Percentiles rank a stretch among this genome's conserved stretches.
Conservation (phyloP, 2,113 vertebrate genomes). For the Calyptomena viridis region DNA sequence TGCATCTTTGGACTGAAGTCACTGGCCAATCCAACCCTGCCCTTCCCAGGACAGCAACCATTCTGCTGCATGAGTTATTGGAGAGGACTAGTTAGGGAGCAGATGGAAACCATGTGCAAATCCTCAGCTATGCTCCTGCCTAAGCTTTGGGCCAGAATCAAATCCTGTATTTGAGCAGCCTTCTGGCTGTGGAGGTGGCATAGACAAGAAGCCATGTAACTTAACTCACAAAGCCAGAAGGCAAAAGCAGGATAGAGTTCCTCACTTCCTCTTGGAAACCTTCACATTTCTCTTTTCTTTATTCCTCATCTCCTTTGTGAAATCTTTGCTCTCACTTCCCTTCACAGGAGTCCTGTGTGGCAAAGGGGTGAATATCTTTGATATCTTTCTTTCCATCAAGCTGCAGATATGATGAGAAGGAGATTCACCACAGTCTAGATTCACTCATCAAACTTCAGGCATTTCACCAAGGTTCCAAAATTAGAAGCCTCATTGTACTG, state of each 20-base stretch:
- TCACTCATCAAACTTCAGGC: slow-evolving; percentile 48
- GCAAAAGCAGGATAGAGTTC: background rate
- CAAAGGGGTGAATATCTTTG: background rate
- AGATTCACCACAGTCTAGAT: slow-evolving; percentile 5
- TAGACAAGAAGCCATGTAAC: slow-evolving; percentile 32
- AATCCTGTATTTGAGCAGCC: slow-evolving; percentile 47
- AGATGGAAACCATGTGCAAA: slow-evolving; percentile 39
- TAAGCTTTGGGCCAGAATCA: slow-evolving; percentile 47
- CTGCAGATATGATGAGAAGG: background rate
- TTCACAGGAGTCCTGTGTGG: background rate
- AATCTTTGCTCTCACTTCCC: background rate
- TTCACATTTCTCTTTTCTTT: background rate
- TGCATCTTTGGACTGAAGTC: background rate
- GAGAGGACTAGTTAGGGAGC: background rate
- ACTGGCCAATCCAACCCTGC: background rate
- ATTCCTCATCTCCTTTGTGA: background rate
- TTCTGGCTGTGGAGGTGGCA: slow-evolving; percentile 58
- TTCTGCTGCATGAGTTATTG: background rate
- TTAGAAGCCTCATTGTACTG: slow-evolving; percentile 64
- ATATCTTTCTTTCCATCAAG: background rate
- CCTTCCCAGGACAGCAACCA: background rate
- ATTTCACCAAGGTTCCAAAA: slow-evolving; percentile 45
- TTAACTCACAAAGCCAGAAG: slow-evolving; percentile 43
- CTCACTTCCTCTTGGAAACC: background rate
- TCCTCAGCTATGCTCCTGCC: slow-evolving; percentile 9